Conservation (phyloP, 1,140 invertebrate genomes). For the Drosophila baimaii region DNA sequence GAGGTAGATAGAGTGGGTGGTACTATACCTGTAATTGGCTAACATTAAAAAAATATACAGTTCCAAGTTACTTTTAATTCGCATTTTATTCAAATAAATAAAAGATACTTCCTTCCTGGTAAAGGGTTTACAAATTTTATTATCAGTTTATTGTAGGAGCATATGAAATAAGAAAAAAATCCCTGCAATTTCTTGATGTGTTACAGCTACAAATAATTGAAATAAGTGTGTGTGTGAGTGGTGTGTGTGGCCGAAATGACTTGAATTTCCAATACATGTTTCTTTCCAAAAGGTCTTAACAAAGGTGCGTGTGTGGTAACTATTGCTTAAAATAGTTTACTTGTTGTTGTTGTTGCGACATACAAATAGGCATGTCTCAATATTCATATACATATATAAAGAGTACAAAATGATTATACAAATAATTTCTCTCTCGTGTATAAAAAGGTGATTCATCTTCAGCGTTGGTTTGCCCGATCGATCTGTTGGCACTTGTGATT, state of each 20-base stretch:
- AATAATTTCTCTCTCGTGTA: slow-evolving; percentile 52
- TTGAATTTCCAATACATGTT: slow-evolving; percentile 49
- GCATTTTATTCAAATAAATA: slow-evolving; percentile 18
- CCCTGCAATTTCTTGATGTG: slow-evolving; percentile 75
- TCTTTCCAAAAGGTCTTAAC: slow-evolving; percentile 42
- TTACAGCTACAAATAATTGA: slow-evolving; percentile 61
- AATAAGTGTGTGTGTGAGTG: slow-evolving; percentile 43
- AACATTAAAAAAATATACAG: too few relatives aligned
- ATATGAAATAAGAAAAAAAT: slow-evolving; percentile 65
- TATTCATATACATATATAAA: slow-evolving; percentile 55
- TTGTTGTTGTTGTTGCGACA: slow-evolving; percentile 26
- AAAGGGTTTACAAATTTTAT: slow-evolving; percentile 58
- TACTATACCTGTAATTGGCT: too few relatives aligned
- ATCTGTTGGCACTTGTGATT: slow-evolving; percentile 77
- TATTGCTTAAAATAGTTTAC: slow-evolving; percentile 63
- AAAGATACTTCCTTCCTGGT: not conserved
- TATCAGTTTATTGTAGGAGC: slow-evolving; percentile 58
- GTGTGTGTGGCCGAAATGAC: slow-evolving; percentile 55
- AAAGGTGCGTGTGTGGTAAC: slow-evolving; percentile 27
- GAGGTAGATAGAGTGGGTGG: too few relatives aligned
- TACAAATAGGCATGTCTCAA: slow-evolving; percentile 16
- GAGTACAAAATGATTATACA: slow-evolving; percentile 69
- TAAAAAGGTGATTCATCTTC: slow-evolving; percentile 56
- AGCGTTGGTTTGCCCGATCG: slow-evolving; percentile 63
- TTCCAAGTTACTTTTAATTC: not conserved